phyloP scores from a whole-genome alignment of 2,113 vertebrate genomes.

The Corvus hawaiiensis region DNA sequence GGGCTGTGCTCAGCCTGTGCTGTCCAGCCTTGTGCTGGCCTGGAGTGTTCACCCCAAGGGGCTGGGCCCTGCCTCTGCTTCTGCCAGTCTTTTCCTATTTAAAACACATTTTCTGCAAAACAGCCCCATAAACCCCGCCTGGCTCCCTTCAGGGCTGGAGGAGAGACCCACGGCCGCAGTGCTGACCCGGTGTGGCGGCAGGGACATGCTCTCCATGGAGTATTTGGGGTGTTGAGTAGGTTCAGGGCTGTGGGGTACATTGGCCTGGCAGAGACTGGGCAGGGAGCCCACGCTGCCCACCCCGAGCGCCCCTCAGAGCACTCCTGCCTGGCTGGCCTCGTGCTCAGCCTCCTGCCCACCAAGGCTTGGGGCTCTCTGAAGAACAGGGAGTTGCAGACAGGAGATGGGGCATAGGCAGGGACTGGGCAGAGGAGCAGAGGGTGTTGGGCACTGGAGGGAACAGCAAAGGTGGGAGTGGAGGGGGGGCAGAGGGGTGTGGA shows the following conservation, averaged over 20 bases:
- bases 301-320: background rate
- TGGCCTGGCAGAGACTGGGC: background rate
- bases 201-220: background rate
- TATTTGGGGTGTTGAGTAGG: background rate
- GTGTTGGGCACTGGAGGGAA: background rate
- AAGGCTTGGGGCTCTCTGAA: background rate
- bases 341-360: background rate
- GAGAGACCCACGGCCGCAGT: fast-evolving
- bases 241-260: background rate
- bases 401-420: background rate
- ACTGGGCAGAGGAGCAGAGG: background rate
- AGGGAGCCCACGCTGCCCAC: background rate
- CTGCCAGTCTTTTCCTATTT: background rate
- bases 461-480: background rate
- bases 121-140: background rate
- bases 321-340: background rate
- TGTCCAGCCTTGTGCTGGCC: background rate
- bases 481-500: background rate
- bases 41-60: background rate
- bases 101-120: background rate
- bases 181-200: background rate
- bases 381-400: background rate
- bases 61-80: background rate
- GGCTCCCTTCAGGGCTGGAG: background rate
- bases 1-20: background rate